Evolutionary conservation across 2,888 invertebrate species (phyloP).

Genomic region (Melangyna quadrimaculata): DNA sequence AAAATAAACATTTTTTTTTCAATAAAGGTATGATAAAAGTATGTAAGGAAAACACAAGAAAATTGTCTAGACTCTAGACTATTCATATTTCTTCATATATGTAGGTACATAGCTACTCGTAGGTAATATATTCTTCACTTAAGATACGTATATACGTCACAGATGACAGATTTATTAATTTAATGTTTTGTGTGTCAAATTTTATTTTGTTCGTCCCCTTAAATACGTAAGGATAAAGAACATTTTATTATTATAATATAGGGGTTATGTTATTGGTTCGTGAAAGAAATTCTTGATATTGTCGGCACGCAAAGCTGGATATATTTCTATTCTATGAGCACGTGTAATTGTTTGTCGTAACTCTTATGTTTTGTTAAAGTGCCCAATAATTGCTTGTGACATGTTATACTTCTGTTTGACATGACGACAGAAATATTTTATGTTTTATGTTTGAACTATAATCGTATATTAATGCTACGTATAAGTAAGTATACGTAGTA

Average conservation of each 20-base stretch:
- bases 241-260: not conserved
- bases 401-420: not conserved
- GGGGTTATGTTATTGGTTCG: not conserved
- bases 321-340: constrained; percentile 8
- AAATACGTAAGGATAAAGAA: not conserved
- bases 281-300: not conserved
- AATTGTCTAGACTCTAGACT: not conserved
- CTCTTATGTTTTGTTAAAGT: constrained; percentile 16
- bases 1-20: too few species aligned
- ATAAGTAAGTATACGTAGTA: too few species aligned
- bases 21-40: too few species aligned
- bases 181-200: constrained; percentile 2
- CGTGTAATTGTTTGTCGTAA: constrained; percentile 22
- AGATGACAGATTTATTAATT: constrained; percentile 1
- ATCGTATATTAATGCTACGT: too few species aligned
- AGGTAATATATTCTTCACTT: not conserved
- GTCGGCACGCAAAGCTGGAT: constrained; percentile 13
- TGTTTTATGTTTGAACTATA: not conserved
- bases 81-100: not conserved
- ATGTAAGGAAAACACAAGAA: not conserved
- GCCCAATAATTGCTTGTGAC: constrained; percentile 21
- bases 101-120: too few species aligned
- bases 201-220: not conserved
- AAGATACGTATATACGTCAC: not conserved
- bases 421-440: not conserved